Evolutionary conservation across 2,797 vertebrate species (phyloP).

Genomic region (Macropodus opercularis): DNA sequence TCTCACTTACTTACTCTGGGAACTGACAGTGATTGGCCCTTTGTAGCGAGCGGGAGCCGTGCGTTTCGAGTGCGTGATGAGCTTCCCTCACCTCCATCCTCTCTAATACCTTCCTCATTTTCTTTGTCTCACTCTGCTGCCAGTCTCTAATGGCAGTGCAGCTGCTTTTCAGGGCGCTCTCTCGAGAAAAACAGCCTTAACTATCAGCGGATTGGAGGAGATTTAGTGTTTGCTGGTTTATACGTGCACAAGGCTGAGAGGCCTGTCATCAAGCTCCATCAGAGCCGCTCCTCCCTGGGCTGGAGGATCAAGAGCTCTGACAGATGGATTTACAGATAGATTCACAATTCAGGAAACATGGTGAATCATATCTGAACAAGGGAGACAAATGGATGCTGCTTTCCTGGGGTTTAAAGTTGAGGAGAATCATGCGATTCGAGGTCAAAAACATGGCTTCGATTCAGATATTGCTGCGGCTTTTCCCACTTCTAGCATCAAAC

Average conservation of each 20-base stretch:
- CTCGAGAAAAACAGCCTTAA: background rate
- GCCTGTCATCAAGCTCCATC: conserved; percentile 7
- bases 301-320: conserved; percentile 23
- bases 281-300: background rate
- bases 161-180: background rate
- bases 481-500: conserved; percentile 17
- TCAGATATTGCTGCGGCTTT: conserved; percentile 6
- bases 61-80: conserved; percentile 17
- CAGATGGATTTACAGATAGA: conserved; percentile 35
- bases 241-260: background rate
- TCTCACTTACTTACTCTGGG: conserved; percentile 28
- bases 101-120: conserved; percentile 40
- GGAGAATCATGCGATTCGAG: background rate
- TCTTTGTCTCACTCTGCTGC: conserved; percentile 19
- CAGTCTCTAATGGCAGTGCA: conserved; percentile 5
- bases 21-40: conserved; percentile 53
- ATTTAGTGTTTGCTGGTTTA: conserved; percentile 15
- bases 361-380: conserved; percentile 7
- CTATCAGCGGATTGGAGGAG: conserved; percentile 35
- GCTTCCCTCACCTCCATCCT: conserved; percentile 32
- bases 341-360: conserved; percentile 32
- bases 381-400: conserved; percentile 12
- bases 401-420: conserved; percentile 9
- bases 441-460: background rate
- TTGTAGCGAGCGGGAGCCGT: conserved; percentile 9